A percentile compares a stretch with the other conserved stretches of the same genome.
Evolutionary conservation across 2,797 vertebrate species (phyloP).

Genomic region (Neomorphus geoffroyi): DNA sequence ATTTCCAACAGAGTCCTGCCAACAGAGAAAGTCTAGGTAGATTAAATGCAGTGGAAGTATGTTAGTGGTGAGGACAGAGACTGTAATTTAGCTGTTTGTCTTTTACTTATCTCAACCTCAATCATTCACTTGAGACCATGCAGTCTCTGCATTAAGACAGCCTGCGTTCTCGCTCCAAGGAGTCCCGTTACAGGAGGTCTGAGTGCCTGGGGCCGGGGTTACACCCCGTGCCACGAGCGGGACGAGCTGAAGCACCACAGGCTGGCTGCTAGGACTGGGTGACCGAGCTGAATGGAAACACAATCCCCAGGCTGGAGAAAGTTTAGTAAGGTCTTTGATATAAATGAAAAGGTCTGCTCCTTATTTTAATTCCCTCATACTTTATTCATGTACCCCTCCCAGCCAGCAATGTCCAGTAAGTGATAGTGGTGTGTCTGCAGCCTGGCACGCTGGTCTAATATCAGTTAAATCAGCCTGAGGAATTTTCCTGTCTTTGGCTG

Average conservation of each 20-base stretch:
- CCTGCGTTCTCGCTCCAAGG: background rate
- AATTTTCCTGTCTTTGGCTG: background rate
- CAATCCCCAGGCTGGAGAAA: background rate
- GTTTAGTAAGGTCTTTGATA: background rate
- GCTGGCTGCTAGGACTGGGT: background rate
- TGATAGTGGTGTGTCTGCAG: background rate
- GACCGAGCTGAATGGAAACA: background rate
- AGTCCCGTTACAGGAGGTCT: background rate
- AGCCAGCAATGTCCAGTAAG: background rate
- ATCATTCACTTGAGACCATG: background rate
- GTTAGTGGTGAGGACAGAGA: background rate
- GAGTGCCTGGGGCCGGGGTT: background rate
- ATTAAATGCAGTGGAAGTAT: background rate
- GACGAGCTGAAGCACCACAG: background rate
- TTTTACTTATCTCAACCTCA: slow-evolving; percentile 19
- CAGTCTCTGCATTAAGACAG: background rate
- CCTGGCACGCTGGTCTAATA: background rate
- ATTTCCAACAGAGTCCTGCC: background rate
- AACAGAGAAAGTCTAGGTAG: background rate
- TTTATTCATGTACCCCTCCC: background rate
- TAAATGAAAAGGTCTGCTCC: background rate
- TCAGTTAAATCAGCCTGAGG: background rate
- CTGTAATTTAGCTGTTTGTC: background rate
- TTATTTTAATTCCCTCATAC: background rate
- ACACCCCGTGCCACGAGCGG: background rate